Percentiles rank a stretch among this genome's conserved stretches.
phyloP scores from a whole-genome alignment of 1,140 invertebrate species.

The Papilio aristodemus region DNA sequence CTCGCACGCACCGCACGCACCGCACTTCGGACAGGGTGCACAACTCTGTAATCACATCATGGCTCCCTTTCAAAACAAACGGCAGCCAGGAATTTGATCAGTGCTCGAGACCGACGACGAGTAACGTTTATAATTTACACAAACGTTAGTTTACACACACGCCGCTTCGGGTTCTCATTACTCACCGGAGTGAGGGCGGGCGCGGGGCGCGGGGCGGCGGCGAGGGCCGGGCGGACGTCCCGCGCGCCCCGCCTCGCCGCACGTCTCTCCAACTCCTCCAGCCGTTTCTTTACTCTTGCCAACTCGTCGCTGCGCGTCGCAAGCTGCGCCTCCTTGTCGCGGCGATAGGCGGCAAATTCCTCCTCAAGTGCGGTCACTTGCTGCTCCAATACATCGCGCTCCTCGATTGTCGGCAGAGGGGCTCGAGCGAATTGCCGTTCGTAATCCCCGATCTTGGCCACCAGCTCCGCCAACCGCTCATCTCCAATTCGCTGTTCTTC shows the following conservation, averaged over 20 bases:
- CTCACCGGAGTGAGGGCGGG: not conserved
- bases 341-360: conserved; percentile 83
- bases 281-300: conserved; percentile 8
- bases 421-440: conserved; percentile 86
- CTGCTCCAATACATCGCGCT: conserved; percentile 86
- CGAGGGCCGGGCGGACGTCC: not conserved
- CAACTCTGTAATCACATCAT: too few relatives aligned
- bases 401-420: conserved; percentile 87
- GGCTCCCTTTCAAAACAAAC: too few relatives aligned
- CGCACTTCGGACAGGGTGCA: too few relatives aligned
- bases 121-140: too few relatives aligned
- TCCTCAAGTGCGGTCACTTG: conserved; percentile 87
- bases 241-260: conserved; percentile 7
- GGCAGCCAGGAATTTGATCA: too few relatives aligned
- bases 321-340: conserved; percentile 45
- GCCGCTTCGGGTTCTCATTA: too few relatives aligned
- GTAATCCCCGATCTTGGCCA: conserved; percentile 88
- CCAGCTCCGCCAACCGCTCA: conserved; percentile 87
- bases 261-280: conserved; percentile 30
- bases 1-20: not conserved
- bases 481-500: conserved; percentile 88
- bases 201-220: not conserved
- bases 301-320: conserved; percentile 24
- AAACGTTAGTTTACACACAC: too few relatives aligned
- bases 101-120: too few relatives aligned